Evolutionary conservation across 2,113 vertebrate genomes (phyloP), one percentile per base, ranked within the genome.

Genomic region (Ivindomyrus marchei): DNA sequence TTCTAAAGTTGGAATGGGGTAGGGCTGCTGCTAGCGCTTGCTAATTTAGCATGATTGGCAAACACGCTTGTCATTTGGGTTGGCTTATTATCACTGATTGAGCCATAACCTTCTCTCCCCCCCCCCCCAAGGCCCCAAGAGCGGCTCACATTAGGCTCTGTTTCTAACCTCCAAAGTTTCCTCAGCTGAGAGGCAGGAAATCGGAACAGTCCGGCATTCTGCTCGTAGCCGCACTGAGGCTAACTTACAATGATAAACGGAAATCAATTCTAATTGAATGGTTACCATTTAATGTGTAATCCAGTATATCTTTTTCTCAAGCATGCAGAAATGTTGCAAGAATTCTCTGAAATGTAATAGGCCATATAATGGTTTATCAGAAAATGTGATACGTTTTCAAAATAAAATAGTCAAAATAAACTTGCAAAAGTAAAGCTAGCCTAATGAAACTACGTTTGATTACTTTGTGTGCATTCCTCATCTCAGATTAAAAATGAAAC

Each of bases 181-280:
- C 58, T 39, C 36, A n/a, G 31, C 36, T 88, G 39, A 36, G 36
- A 42, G 31, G 10, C 53, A 24, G 15, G 56, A n/a, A 88, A 50
- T 62, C 13, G 19, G 53, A 42, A 24, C 56, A 62, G 39, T 42
- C 17, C 39, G 9, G 39, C 39, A 39, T 21, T 62, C 56, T 42
- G 52, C 52, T 42, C 24, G 21, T 62, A 62, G 87, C 56, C 42
- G 4, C 21, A 8, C 52, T 62, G 87, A 62, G 56, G 56, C 39
- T 62, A 66, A 58, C 36, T 88, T 88, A 53, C 87, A 88, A 24
- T 62, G 56, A 39, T 88, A 66, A 58, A 88, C 56, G 24, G 53
- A 88, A 88, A 88, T 66, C 87, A 46, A 66, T 88, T 88, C 39
- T 88, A 62, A 88, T 62, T 62, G 56, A 62, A 62, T 88, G 87